Percentiles rank a stretch among this genome's conserved stretches.
Evolutionary conservation across 2,113 vertebrate species (phyloP).

Genomic region (Lepus americanus): DNA sequence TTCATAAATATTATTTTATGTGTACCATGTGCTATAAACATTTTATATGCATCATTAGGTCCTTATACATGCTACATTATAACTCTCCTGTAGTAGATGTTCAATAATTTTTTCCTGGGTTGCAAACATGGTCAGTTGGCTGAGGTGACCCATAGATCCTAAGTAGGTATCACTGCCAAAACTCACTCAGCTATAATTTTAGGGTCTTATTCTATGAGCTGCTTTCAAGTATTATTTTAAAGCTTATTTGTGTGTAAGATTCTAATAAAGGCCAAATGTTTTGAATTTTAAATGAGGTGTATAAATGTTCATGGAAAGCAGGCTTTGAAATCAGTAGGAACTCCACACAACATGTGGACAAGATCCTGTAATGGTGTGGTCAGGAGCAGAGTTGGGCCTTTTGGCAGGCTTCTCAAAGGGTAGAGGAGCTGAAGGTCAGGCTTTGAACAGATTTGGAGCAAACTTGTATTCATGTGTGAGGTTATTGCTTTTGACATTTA

Average conservation of each 20-base stretch:
- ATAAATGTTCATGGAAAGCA: background rate
- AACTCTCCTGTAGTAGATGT: background rate
- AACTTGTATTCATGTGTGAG: background rate
- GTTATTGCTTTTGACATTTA: background rate
- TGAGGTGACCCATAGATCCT: background rate
- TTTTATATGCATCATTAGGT: background rate
- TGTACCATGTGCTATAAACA: background rate
- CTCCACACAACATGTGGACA: background rate
- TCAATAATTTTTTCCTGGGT: background rate
- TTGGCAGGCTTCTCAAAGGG: background rate
- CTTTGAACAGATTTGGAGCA: conserved; percentile 11
- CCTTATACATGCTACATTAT: background rate
- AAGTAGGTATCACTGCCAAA: background rate
- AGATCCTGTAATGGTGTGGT: background rate
- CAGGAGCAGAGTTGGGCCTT: background rate
- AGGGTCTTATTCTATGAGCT: background rate
- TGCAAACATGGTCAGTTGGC: background rate
- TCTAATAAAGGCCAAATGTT: background rate
- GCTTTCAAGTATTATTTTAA: conserved; percentile 36
- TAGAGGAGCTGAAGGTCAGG: background rate
- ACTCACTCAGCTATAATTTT: background rate
- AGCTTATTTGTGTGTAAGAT: background rate
- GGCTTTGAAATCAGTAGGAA: conserved; percentile 15
- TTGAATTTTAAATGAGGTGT: background rate
- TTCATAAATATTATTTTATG: background rate